Conservation (phyloP, 2,888 invertebrate species). For the Agriopis marginaria region DNA sequence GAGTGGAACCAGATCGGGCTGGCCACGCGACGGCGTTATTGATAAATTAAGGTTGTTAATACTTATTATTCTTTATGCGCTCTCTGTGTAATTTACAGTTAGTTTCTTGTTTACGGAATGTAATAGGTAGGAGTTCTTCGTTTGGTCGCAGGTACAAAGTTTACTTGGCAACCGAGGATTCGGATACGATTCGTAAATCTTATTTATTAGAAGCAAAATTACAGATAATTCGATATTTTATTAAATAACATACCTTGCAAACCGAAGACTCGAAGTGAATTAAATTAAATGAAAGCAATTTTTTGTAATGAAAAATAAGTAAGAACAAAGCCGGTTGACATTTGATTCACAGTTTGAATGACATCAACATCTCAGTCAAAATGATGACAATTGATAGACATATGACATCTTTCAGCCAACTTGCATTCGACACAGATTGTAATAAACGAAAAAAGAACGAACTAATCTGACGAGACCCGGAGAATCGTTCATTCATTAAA, state of each 20-base stretch:
- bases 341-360: not conserved
- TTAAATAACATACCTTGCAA: slow-evolving; percentile 11
- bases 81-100: slow-evolving; percentile 13
- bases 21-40: not conserved
- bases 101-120: slow-evolving; percentile 1
- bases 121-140: not conserved
- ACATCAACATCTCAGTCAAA: no score
- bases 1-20: not conserved
- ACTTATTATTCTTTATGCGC: not conserved
- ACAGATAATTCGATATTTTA: not conserved
- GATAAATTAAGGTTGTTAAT: not conserved
- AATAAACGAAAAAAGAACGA: not conserved
- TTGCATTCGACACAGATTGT: slow-evolving; percentile 6
- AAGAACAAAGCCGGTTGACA: slow-evolving; percentile 15
- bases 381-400: no score
- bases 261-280: slow-evolving; percentile 13
- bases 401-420: slow-evolving; percentile 24
- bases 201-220: slow-evolving; percentile 3
- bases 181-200: no score
- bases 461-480: no score
- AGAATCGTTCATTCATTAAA: not conserved
- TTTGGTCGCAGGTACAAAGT: slow-evolving; percentile 25
- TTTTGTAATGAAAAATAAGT: slow-evolving; percentile 6
- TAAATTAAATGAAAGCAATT: slow-evolving; percentile 6
- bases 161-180: slow-evolving; percentile 14